These are phyloP conservation scores for Corbicula japonica DNA, from an alignment of 2,888 invertebrate genomes.

Conservation along the genomic window DNA sequence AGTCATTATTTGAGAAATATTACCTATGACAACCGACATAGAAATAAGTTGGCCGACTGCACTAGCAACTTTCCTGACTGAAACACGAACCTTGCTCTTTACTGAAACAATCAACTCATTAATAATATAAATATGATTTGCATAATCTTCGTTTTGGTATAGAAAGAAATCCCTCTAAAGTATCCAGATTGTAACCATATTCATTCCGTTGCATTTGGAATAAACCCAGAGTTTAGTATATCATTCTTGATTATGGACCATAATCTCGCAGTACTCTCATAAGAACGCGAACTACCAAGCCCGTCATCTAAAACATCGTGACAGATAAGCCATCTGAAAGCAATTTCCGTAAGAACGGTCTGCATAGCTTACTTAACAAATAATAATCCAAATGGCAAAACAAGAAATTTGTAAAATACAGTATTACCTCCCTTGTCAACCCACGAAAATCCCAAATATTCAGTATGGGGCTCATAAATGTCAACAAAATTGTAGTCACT, in stretches of 20 bases:
- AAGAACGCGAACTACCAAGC: not conserved
- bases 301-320: slow-evolving; percentile 14
- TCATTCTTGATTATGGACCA: not conserved
- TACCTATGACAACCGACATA: no score
- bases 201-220: slow-evolving; percentile 5
- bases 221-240: slow-evolving; percentile 1
- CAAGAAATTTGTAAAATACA: slow-evolving; percentile 6
- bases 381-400: slow-evolving; percentile 15
- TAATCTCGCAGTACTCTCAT: not conserved
- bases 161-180: not conserved
- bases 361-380: slow-evolving; percentile 1
- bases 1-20: no score
- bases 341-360: not conserved
- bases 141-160: not conserved
- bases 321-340: not conserved
- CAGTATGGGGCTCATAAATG: slow-evolving; percentile 7
- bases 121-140: slow-evolving; percentile 1
- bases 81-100: no score
- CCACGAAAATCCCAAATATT: slow-evolving; percentile 3
- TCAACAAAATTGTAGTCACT: slow-evolving; percentile 8
- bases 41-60: no score
- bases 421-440: slow-evolving; percentile 9
- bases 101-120: not conserved
- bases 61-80: no score
- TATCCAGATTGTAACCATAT: not conserved